Conservation (phyloP, 2,888 invertebrate genomes). For the Drosophila prolongata region DNA sequence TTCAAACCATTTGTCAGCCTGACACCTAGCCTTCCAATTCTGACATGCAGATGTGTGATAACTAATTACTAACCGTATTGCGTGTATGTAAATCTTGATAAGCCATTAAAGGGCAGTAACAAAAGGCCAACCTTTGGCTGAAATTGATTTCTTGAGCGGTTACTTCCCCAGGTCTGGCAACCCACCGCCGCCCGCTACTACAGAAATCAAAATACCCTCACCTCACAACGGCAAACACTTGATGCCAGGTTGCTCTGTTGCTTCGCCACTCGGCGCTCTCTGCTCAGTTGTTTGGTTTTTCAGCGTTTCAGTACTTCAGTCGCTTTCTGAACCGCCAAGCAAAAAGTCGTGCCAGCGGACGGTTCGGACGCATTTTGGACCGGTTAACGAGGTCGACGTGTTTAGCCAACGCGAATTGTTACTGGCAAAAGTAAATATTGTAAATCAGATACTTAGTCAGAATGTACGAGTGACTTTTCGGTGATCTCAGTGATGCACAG, state of each 20-base stretch:
- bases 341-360: constrained; percentile 29
- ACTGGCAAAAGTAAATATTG: constrained; percentile 37
- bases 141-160: constrained; percentile 39
- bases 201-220: constrained; percentile 26
- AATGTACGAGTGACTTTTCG: constrained; percentile 1
- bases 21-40: constrained; percentile 23
- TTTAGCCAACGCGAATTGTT: constrained; percentile 38
- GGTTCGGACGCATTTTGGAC: constrained; percentile 28
- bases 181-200: constrained; percentile 10
- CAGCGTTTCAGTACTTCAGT: constrained; percentile 42
- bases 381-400: constrained; percentile 37
- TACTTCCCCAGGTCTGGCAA: constrained; percentile 15
- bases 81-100: constrained; percentile 27
- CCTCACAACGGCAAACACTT: constrained; percentile 23
- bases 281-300: constrained; percentile 17
- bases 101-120: not conserved
- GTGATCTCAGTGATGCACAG: constrained; percentile 40
- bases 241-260: constrained; percentile 33
- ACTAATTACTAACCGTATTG: constrained; percentile 21
- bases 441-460: constrained; percentile 13
- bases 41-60: constrained; percentile 38
- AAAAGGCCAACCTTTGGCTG: constrained; percentile 2
- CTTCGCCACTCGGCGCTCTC: constrained; percentile 19
- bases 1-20: constrained; percentile 36
- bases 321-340: constrained; percentile 53